Evolutionary conservation across 2,113 vertebrate species (phyloP).

Genomic region (Chamaetylas fuelleborni): DNA sequence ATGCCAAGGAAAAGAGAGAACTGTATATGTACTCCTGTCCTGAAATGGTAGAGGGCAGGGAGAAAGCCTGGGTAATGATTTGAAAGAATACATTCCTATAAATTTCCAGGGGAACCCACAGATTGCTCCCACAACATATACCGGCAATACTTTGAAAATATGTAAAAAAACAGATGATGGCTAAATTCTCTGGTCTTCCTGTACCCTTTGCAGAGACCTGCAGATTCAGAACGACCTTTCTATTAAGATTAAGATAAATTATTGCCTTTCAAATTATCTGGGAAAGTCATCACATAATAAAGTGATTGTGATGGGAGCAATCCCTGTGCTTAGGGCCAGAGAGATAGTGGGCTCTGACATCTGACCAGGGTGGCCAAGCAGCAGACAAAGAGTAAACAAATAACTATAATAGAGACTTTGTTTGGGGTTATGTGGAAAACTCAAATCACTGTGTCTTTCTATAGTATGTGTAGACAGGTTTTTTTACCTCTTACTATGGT

Average conservation of each 20-base stretch:
- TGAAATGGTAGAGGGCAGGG: conserved; percentile 66
- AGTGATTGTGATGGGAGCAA: not conserved
- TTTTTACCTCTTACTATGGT: not conserved
- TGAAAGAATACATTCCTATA: conserved; percentile 55
- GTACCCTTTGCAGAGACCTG: not conserved
- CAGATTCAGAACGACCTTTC: not conserved
- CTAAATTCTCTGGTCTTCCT: not conserved
- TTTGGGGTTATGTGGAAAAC: not conserved
- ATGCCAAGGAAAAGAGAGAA: conserved; percentile 79
- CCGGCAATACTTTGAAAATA: not conserved
- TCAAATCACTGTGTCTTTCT: not conserved
- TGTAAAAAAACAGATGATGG: not conserved
- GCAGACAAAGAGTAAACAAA: not conserved
- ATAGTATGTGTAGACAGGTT: not conserved
- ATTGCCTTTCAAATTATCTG: conserved; percentile 2
- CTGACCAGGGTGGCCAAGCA: not conserved
- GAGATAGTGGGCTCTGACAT: not conserved
- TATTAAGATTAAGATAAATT: not conserved
- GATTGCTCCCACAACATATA: not conserved
- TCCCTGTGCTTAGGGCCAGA: not conserved
- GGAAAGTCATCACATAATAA: not conserved
- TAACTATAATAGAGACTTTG: not conserved
- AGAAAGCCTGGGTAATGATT: conserved; percentile 23
- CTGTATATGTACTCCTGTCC: conserved; percentile 70
- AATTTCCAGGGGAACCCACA: not conserved